Evolutionary conservation across 2,797 vertebrate species (phyloP).

Genomic region (Sphenodon punctatus): DNA sequence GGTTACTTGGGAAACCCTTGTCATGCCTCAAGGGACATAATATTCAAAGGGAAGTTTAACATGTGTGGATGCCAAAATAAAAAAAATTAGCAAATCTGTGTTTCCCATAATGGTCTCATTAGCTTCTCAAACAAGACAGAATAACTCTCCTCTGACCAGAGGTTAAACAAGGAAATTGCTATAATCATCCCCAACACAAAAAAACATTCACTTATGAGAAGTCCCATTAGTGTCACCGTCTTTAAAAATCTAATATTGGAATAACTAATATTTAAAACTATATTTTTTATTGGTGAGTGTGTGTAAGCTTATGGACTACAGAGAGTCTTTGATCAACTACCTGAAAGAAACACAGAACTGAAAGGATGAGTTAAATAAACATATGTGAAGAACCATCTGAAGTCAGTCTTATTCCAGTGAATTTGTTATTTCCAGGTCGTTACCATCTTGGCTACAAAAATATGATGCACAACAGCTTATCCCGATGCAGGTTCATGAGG

Average conservation of each 20-base stretch:
- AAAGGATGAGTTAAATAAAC: too few relatives aligned
- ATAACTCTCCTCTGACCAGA: slow-evolving; percentile 11
- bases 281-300: too few relatives aligned
- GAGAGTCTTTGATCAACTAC: too few relatives aligned
- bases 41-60: background rate
- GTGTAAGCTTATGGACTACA: too few relatives aligned
- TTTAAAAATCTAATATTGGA: too few relatives aligned
- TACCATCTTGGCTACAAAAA: background rate
- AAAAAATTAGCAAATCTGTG: background rate
- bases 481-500: slow-evolving; percentile 10
- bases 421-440: background rate
- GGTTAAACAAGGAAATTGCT: background rate
- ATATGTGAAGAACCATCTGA: background rate
- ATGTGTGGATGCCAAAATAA: fast-evolving
- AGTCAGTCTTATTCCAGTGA: background rate
- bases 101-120: slow-evolving; percentile 20
- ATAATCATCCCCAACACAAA: background rate
- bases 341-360: too few relatives aligned
- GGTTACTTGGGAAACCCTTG: background rate
- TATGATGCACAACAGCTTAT: background rate
- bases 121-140: slow-evolving; percentile 2
- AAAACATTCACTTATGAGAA: background rate
- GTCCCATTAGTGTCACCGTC: too few relatives aligned
- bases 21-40: background rate
- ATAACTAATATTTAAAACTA: too few relatives aligned